Evolutionary conservation across 2,113 vertebrate genomes (phyloP).

Genomic region (Suricata suricatta): DNA sequence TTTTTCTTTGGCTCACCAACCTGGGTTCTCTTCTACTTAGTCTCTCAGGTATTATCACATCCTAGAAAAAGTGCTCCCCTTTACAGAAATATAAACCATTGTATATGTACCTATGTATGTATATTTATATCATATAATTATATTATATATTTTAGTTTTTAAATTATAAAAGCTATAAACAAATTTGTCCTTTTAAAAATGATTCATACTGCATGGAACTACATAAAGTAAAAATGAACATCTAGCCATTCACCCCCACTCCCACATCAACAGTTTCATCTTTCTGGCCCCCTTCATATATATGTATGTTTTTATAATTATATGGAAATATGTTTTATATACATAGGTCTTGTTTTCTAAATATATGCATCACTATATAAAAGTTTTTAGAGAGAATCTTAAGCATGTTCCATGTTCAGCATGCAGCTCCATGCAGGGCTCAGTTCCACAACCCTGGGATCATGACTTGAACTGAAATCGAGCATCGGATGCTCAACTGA

Average conservation of each 20-base stretch:
- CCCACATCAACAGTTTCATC: neutral
- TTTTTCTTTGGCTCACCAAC: neutral
- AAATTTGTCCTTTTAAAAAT: neutral
- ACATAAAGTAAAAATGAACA: neutral
- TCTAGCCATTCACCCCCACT: neutral
- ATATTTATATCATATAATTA: neutral
- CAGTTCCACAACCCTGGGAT: no score
- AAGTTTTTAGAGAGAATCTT: neutral
- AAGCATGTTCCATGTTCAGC: no score
- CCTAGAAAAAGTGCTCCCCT: neutral
- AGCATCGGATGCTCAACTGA: no score
- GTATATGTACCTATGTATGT: neutral
- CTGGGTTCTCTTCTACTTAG: neutral
- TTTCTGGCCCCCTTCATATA: neutral
- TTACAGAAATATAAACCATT: neutral
- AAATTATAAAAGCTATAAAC: neutral
- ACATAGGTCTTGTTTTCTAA: neutral
- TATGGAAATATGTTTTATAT: neutral
- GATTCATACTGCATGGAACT: neutral
- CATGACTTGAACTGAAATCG: no score
- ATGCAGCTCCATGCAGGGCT: no score
- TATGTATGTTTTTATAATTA: neutral
- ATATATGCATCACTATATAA: neutral
- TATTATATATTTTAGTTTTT: neutral
- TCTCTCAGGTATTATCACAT: neutral